Conservation (phyloP, 2,113 vertebrate species). For the Trochalopteron elliotii region DNA sequence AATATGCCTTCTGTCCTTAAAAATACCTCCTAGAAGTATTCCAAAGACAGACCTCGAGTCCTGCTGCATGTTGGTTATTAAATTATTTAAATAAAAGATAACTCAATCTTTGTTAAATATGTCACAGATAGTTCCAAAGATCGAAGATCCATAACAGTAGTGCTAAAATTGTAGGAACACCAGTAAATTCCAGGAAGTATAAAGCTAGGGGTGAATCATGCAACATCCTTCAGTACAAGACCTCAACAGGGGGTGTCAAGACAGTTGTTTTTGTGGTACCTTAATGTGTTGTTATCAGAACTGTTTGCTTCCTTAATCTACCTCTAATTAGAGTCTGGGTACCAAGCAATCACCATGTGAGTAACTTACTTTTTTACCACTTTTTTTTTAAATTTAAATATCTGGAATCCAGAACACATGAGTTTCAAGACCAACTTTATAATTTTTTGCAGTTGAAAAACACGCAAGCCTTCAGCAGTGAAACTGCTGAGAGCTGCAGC, state of each 20-base stretch:
- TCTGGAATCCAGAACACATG: not conserved
- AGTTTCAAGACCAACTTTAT: not conserved
- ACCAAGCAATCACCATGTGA: not conserved
- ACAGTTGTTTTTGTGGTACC: not conserved
- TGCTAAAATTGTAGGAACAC: not conserved
- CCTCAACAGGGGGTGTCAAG: not conserved
- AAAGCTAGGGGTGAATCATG: not conserved
- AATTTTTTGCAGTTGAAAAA: not conserved
- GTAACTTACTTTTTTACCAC: not conserved
- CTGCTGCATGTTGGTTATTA: not conserved
- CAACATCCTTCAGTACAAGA: not conserved
- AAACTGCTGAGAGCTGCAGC: not conserved
- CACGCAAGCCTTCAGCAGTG: not conserved
- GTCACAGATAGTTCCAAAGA: not conserved
- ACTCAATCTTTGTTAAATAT: not conserved
- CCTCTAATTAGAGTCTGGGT: not conserved
- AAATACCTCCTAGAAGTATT: not conserved
- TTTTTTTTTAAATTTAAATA: not conserved
- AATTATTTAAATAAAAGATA: not conserved
- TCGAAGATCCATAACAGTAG: not conserved
- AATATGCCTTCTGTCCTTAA: not conserved
- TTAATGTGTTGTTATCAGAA: not conserved
- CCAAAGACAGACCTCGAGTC: not conserved
- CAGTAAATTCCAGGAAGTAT: not conserved
- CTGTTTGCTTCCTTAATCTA: not conserved